Base-by-base conservation (phyloP, 37 sponge, comb jelly and placozoan species). In the Theonella swinhoei region DNA sequence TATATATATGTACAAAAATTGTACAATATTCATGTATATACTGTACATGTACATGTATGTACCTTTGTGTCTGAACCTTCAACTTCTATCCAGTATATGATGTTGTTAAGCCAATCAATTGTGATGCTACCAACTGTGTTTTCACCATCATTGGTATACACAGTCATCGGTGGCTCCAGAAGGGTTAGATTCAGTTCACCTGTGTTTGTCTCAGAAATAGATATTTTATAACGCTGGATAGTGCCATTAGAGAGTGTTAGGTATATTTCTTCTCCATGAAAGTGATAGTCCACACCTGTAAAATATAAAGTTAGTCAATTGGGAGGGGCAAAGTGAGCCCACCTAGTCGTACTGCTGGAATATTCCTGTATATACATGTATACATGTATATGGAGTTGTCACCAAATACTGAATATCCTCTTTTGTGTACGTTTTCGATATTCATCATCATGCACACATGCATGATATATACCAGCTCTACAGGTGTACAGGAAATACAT, bases 101-200 rank as follows among this genome's bases (percentile, higher is more conserved):
- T 59, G 23, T 75, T 36, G 38, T 80, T 75, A 4, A 87, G 36
- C 87, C 87, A 87, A 40, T 87, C 87, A n/a, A 87, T 76, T 30
- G 80, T 64, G n/a, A 87, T 65, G 64, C 39, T 29, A 20, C 80
- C 59, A 0, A 80, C 24, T 0, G 42, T 22, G 4, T 59, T 42
- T 0, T 11, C 65, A 2, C 34, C 1, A 0, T 5, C 28, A 40
- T 42, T 3, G 2, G 54, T 17, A 14, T 47, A 47, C 11, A 47
- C 11, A 7, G 14, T 14, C 7, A 14, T 47, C 7, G 54, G 54
- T 17, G 54, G 7, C 14, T 7, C 11, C 7, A 17, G 54, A 7
- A 47, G 11, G 14, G 54, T 47, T 17, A 47, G 7, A 14, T 7
- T 47, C 54, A 47, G 11, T 47, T 14, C 54, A 47, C 14, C 54